These are phyloP conservation scores for Petrocephalus schoutedeni DNA, from an alignment of 2,797 vertebrate species.

Conservation along the genomic window DNA sequence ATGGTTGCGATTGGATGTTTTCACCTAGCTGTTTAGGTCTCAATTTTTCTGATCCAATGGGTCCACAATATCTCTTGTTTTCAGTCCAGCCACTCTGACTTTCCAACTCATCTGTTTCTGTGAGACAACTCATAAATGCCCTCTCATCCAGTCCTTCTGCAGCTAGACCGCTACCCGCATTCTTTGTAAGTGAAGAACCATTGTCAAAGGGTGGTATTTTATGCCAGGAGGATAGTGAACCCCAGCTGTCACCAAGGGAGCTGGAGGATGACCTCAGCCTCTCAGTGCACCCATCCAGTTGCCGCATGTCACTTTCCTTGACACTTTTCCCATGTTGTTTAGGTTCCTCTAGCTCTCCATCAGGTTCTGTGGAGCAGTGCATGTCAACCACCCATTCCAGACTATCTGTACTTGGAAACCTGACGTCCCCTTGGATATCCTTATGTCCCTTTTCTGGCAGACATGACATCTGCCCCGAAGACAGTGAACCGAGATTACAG, in stretches of 20 bases:
- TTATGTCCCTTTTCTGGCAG: not conserved
- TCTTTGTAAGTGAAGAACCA: conserved; percentile 40
- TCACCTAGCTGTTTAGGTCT: not conserved
- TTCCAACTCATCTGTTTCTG: conserved; percentile 25
- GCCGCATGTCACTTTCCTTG: not conserved
- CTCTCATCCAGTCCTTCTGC: conserved; percentile 11
- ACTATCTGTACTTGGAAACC: not conserved
- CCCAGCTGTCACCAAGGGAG: conserved; percentile 11
- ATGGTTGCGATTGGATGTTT: not conserved
- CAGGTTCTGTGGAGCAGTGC: conserved; percentile 30
- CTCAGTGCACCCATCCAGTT: not conserved
- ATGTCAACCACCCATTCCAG: conserved; percentile 13
- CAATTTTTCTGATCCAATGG: not conserved
- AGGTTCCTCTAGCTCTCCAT: not conserved
- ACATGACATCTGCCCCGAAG: not conserved
- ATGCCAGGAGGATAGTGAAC: conserved; percentile 56
- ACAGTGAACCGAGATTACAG: not conserved
- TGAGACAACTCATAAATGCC: conserved; percentile 27
- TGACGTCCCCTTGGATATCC: not conserved
- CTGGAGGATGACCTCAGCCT: not conserved
- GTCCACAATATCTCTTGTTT: not conserved
- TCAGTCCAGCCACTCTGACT: not conserved
- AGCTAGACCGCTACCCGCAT: not conserved
- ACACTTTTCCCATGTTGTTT: not conserved
- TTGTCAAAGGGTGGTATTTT: conserved; percentile 50